Conservation (phyloP, 2,113 vertebrate genomes). For the Marcusenius ussheri region DNA sequence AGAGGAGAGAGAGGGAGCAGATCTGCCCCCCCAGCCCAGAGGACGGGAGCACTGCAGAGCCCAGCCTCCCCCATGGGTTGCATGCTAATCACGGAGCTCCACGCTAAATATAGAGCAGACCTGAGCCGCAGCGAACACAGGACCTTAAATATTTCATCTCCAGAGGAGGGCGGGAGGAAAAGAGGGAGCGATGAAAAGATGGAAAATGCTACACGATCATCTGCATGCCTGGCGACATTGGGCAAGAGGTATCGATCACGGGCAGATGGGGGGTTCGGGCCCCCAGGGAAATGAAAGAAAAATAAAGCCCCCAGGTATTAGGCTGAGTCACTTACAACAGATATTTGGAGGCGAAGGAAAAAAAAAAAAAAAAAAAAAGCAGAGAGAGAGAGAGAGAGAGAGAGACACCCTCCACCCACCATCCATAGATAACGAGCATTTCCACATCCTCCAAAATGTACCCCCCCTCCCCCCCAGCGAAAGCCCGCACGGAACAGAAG, state of each 20-base stretch:
- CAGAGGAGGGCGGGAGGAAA: background rate
- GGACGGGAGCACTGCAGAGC: slow-evolving; percentile 1
- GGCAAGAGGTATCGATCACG: background rate
- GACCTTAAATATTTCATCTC: slow-evolving; percentile 22
- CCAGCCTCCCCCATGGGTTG: background rate
- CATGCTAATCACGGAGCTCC: slow-evolving; percentile 7
- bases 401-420: background rate
- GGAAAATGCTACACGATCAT: background rate
- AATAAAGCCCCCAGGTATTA: background rate
- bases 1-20: background rate
- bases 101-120: slow-evolving; percentile 24
- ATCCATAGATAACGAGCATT: background rate
- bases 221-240: background rate
- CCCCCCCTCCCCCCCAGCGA: background rate
- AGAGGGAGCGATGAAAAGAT: background rate
- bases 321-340: background rate
- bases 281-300: background rate
- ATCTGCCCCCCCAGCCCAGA: background rate
- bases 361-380: no score
- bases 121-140: background rate
- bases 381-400: background rate
- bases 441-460: background rate
- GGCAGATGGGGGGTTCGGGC: background rate
- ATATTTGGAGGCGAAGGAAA: background rate
- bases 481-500: background rate